These are phyloP conservation scores for Tetramorium bicarinatum DNA, from an alignment of 2,888 invertebrate genomes.

Conservation along the genomic window DNA sequence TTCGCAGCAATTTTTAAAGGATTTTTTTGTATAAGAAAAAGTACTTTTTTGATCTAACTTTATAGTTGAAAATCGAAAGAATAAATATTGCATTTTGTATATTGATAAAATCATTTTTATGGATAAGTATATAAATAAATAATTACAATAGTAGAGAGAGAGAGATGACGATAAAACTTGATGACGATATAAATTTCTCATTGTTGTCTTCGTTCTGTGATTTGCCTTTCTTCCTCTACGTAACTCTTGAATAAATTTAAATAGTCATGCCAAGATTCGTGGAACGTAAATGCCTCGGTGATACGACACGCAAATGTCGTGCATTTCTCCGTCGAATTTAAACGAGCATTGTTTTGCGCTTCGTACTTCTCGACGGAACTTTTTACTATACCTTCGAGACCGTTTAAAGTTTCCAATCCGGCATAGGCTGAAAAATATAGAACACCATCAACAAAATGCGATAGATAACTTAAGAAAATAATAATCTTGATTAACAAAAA, in stretches of 20 bases:
- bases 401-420: slow-evolving; percentile 70
- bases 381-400: slow-evolving; percentile 75
- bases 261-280: slow-evolving; percentile 79
- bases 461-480: neutral
- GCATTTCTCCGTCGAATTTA: slow-evolving; percentile 85
- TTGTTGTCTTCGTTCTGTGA: neutral
- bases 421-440: slow-evolving; percentile 66
- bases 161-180: slow-evolving; percentile 23
- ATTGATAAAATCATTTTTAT: neutral
- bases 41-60: neutral
- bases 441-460: neutral
- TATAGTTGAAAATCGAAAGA: neutral
- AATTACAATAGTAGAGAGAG: neutral
- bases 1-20: neutral
- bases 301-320: slow-evolving; percentile 87
- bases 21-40: neutral
- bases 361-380: slow-evolving; percentile 78
- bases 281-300: slow-evolving; percentile 80
- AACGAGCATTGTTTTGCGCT: slow-evolving; percentile 55
- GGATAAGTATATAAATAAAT: slow-evolving; percentile 39
- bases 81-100: neutral
- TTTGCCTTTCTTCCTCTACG: slow-evolving; percentile 71
- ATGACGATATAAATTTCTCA: slow-evolving; percentile 17
- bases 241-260: slow-evolving; percentile 78
- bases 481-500: neutral